Evolutionary conservation across 2,888 invertebrate genomes (phyloP), one percentile per base, ranked within the genome.

Genomic region (Onchidella celtica): DNA sequence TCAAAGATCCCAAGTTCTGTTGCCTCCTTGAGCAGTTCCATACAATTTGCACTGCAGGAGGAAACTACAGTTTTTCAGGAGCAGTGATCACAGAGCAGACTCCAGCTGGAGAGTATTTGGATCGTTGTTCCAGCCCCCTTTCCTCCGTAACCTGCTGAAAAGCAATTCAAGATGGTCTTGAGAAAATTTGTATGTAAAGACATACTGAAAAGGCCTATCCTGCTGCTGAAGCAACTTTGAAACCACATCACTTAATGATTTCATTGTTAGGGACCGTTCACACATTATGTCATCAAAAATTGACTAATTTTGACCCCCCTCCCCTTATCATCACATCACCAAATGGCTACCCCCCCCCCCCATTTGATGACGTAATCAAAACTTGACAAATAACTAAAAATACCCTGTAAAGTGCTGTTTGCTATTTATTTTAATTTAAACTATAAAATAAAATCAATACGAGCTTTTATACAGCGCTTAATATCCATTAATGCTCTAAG

Each of bases 101-200:
- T 70, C 40, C 17, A 70, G 27, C 29, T 70, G 70, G 27, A 70
- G 55, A 14, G 47, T 11, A 21, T 36, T 70, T 14, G 70, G 70
- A 24, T 70, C 40, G 55, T 70, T 70, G 29, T 70, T 70, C 70
- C 70, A 70, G n/a, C 70, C 70, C n/a, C 47, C 40, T 21, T 55
- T 36, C 14, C 70, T 21, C 6, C 70, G 24, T n/a, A 70, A 14
- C 34, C 70, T 36, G 29, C 70, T 70, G 34, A 70, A 70, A 34
- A 70, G 34, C 47, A 40, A 32, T 38, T 70, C 70, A 21, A 70
- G 70, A 55, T 70, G 70, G 34, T 70, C 70, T 38, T 70, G 70
- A 11, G 47, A 47, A n/a, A 70, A 70, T 70, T 40, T 70, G 29
- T 70, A 40, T 29, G 40, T 70, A 14, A 70, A 40, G 21, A 57